Percentiles rank a stretch among this genome's conserved stretches.
Conservation (phyloP, 1,140 invertebrate genomes). For the Drosophila littoralis region DNA sequence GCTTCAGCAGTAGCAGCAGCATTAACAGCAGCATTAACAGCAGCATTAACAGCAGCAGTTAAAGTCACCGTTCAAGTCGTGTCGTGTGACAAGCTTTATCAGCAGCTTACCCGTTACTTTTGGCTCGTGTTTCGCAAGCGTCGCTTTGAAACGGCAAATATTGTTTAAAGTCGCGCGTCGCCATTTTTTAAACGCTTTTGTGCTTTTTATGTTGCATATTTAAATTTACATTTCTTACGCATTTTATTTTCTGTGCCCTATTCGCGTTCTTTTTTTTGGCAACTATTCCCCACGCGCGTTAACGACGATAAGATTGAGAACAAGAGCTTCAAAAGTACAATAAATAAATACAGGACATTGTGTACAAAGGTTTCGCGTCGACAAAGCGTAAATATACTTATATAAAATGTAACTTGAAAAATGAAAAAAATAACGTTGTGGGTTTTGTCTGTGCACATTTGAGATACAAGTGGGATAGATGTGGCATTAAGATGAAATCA, state of each 20-base stretch:
- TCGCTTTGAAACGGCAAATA: slow-evolving; percentile 7
- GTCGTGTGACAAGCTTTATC: slow-evolving; percentile 46
- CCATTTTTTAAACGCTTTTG: slow-evolving; percentile 22
- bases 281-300: slow-evolving; percentile 4
- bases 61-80: slow-evolving; percentile 38
- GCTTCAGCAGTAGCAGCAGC: slow-evolving; percentile 26
- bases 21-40: slow-evolving; percentile 15
- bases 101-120: slow-evolving; percentile 39
- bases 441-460: slow-evolving; percentile 29
- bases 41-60: slow-evolving; percentile 28
- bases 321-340: slow-evolving; percentile 9
- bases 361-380: not conserved
- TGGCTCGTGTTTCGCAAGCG: slow-evolving; percentile 12
- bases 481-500: not conserved
- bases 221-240: slow-evolving; percentile 34
- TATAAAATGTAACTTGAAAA: slow-evolving; percentile 6
- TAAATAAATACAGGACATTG: slow-evolving; percentile 9
- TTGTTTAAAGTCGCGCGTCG: slow-evolving; percentile 16
- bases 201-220: slow-evolving; percentile 46
- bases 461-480: not conserved
- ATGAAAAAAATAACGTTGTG: not conserved
- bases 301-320: slow-evolving; percentile 8
- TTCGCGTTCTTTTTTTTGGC: slow-evolving; percentile 11
- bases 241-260: slow-evolving; percentile 40
- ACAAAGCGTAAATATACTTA: slow-evolving; percentile 37